phyloP scores from a whole-genome alignment of 2,888 invertebrate species.

The Protophormia terraenovae region DNA sequence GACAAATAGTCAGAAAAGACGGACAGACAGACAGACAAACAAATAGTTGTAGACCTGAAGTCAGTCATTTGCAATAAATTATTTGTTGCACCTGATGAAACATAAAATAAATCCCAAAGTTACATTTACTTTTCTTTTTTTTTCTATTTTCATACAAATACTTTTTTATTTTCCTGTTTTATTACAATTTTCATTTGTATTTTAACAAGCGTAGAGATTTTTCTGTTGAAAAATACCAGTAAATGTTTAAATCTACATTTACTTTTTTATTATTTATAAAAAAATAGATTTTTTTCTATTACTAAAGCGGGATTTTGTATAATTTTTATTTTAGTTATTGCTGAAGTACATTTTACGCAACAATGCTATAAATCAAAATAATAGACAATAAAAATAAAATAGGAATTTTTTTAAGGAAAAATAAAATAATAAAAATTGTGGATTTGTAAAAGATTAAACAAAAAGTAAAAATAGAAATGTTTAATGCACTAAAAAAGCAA shows the following conservation, averaged over 20 bases:
- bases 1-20: neutral
- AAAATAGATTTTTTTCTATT: conserved; percentile 1
- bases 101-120: conserved; percentile 69
- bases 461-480: neutral
- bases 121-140: conserved; percentile 47
- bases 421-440: neutral
- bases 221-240: conserved; percentile 22
- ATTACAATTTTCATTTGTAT: conserved; percentile 6
- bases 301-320: neutral
- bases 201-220: conserved; percentile 30
- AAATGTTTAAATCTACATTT: conserved; percentile 43
- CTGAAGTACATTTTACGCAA: conserved; percentile 34
- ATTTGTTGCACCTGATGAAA: conserved; percentile 78
- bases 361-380: conserved; percentile 61
- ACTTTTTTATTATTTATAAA: conserved; percentile 15
- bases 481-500: neutral
- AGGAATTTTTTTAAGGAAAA: neutral
- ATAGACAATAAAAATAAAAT: conserved; percentile 26
- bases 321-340: neutral
- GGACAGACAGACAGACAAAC: neutral
- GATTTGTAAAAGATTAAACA: neutral
- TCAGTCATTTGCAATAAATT: conserved; percentile 77
- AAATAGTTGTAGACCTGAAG: conserved; percentile 45
- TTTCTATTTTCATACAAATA: neutral
- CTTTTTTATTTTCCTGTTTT: neutral